Conservation (phyloP, 2,888 invertebrate genomes). For the Drosophila hamatofila region DNA sequence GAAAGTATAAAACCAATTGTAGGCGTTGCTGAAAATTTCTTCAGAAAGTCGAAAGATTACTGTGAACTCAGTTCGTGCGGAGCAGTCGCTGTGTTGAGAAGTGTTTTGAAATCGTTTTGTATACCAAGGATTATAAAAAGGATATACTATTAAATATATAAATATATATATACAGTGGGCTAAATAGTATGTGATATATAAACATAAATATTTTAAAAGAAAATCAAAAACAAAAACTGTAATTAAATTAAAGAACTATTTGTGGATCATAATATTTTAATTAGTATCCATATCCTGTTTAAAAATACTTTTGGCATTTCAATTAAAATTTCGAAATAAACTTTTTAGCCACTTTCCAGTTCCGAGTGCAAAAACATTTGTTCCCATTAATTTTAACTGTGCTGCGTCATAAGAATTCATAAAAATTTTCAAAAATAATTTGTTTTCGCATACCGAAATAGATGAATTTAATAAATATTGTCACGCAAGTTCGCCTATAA, state of each 20-base stretch:
- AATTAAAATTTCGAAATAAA: background rate
- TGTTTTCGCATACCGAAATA: conserved; percentile 53
- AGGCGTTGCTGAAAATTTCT: conserved; percentile 73
- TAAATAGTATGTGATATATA: conserved; percentile 27
- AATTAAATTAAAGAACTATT: no score
- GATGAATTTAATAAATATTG: conserved; percentile 66
- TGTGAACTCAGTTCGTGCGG: conserved; percentile 60
- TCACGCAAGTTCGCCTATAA: conserved; percentile 58
- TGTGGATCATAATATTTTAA: background rate
- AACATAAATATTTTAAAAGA: background rate
- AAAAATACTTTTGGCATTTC: conserved; percentile 12
- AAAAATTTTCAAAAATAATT: conserved; percentile 38
- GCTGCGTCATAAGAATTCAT: conserved; percentile 46
- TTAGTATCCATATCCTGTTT: conserved; percentile 22
- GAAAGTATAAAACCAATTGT: conserved; percentile 73
- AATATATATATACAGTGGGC: conserved; percentile 3
- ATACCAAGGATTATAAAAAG: conserved; percentile 50
- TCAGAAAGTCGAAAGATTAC: conserved; percentile 54
- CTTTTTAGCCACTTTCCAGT: conserved; percentile 23
- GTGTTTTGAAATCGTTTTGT: conserved; percentile 43
- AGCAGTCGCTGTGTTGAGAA: conserved; percentile 68
- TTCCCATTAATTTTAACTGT: conserved; percentile 64
- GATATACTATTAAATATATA: conserved; percentile 34
- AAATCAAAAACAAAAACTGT: background rate
- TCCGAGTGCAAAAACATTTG: conserved; percentile 71